These are phyloP conservation scores for Acrossocheilus fasciatus DNA, from an alignment of 2,797 vertebrate species.

Conservation along the genomic window DNA sequence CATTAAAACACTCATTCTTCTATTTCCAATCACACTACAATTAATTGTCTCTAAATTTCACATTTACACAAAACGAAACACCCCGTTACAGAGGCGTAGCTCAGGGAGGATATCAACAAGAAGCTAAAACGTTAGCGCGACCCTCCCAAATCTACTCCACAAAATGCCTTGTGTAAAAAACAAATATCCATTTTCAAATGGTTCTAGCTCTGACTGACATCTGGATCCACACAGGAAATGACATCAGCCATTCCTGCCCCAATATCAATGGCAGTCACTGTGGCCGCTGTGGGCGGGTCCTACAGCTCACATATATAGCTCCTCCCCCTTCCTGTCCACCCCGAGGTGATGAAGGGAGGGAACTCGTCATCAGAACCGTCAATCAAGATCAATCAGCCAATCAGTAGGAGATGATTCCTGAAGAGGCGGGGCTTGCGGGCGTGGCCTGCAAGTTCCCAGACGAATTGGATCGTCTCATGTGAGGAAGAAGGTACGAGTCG, in stretches of 20 bases:
- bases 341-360: constrained; percentile 75
- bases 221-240: constrained; percentile 46
- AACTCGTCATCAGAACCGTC: constrained; percentile 63
- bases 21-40: constrained; percentile 40
- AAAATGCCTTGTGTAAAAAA: constrained; percentile 35
- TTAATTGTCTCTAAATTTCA: constrained; percentile 42
- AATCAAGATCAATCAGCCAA: constrained; percentile 57
- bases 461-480: constrained; percentile 98
- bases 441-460: constrained; percentile 93
- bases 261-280: constrained; percentile 44
- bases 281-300: constrained; percentile 29
- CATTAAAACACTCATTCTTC: constrained; percentile 34
- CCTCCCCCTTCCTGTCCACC: constrained; percentile 50
- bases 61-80: constrained; percentile 44
- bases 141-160: constrained; percentile 45
- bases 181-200: constrained; percentile 24
- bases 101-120: constrained; percentile 48
- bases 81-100: constrained; percentile 32
- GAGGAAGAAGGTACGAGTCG: constrained; percentile 97
- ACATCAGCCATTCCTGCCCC: constrained; percentile 44
- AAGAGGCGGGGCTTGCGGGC: constrained; percentile 83
- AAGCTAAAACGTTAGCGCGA: constrained; percentile 36
- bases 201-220: constrained; percentile 47
- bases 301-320: constrained; percentile 16
- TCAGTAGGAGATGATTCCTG: constrained; percentile 89